Conservation (phyloP, 2,113 vertebrate genomes). For the Telmatochromis sp. region DNA sequence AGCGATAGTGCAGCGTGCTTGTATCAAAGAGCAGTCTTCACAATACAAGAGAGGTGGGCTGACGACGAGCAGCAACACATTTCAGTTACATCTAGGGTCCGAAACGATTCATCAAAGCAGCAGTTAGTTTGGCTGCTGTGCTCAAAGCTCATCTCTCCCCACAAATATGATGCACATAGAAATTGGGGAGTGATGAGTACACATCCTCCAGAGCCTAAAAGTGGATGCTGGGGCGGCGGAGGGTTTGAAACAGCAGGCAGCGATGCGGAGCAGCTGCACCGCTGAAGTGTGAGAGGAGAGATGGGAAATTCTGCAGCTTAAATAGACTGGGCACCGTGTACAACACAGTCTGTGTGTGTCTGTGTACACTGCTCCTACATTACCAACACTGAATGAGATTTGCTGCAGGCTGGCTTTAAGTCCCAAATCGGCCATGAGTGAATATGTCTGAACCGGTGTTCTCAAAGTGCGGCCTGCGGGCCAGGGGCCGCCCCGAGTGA, state of each 20-base stretch:
- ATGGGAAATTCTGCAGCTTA: neutral
- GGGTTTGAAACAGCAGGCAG: neutral
- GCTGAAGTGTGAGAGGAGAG: neutral
- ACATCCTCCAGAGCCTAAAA: neutral
- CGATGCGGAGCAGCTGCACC: neutral
- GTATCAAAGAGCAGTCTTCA: neutral
- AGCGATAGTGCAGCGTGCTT: neutral
- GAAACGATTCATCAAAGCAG: neutral
- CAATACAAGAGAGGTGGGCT: neutral
- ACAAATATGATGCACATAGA: neutral
- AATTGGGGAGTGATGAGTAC: neutral
- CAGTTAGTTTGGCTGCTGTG: neutral
- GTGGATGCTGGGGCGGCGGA: neutral
- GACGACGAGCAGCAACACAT: neutral
- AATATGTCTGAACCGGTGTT: neutral
- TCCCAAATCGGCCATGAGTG: neutral
- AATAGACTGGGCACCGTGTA: neutral
- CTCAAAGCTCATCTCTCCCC: neutral
- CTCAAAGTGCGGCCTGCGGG: neutral
- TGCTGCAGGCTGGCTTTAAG: neutral
- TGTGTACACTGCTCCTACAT: neutral
- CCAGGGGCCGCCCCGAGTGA: accelerated
- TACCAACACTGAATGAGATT: neutral
- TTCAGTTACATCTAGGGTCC: neutral
- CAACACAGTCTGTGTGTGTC: neutral